Base-by-base conservation (phyloP, 2,888 invertebrate genomes). In the Dryocosmus kuriphilus region DNA sequence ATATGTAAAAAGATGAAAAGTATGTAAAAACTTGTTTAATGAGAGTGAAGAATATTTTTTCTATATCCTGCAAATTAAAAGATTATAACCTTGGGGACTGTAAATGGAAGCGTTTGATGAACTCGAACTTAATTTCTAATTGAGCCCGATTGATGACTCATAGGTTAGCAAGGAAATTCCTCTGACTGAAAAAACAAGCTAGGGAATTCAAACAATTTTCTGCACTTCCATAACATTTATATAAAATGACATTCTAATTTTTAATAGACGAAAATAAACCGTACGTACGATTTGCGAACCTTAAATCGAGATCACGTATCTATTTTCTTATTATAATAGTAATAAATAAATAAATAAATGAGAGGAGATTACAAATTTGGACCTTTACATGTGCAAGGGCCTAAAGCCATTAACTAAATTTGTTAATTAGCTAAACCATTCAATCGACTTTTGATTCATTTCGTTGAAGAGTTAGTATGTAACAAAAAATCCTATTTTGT, bases 311-410 rank as follows among this genome's bases (percentile, higher is more conserved):
- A 51, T 71, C 51, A 71, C 71, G 27, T 19, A 71, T n/a, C 35
- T 63, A n/a, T n/a, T 51, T 32, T 32, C 19, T 46, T 71, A 46
- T 9, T 27, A 14, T 71, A 41, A 41, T 32, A 71, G n/a, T 24
- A 71, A 71, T 71, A 71, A 71, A 71, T 71, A 71, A 71, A 71
- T 71, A 71, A 71, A 71, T 71, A 71, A 71, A 71, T 71, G 55
- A 71, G n/a, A 27, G 11, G 30, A 71, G 51, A 55, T 46, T 71
- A 11, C 19, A 32, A 30, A 27, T n/a, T 71, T 71, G 46, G 27
- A 24, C 22, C 41, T 57, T 57, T 24, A 24, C 7, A 57, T 27
- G 46, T 46, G 30, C 38, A 24, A 65, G 24, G 57, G 24, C 24
- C 24, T 24, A 24, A 4, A 24, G 4, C 24, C 57, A 57, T 57